Conservation (phyloP, 23 tunicate genomes). For the Aplidium turbinatum region DNA sequence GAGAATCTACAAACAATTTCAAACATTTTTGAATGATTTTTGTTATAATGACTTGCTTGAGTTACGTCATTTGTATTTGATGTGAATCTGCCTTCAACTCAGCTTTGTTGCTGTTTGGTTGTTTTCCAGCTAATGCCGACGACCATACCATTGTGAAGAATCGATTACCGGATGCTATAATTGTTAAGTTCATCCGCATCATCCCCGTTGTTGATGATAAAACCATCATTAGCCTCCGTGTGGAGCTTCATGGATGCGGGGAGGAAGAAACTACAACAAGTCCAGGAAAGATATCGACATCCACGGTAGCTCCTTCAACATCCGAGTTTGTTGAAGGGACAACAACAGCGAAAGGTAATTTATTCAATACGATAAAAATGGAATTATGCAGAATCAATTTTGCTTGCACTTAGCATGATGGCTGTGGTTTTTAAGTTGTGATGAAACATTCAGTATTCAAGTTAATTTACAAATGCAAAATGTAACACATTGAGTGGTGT, state of each 20-base stretch:
- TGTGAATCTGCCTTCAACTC: background rate
- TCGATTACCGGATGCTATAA: conserved; percentile 41
- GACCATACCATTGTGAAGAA: conserved; percentile 45
- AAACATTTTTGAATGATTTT: too few relatives aligned
- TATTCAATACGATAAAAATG: too few relatives aligned
- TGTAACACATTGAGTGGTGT: too few relatives aligned
- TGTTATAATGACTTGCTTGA: too few relatives aligned
- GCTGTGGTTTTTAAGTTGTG: too few relatives aligned
- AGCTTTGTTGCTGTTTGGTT: too few relatives aligned
- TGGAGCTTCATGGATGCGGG: conserved; percentile 77
- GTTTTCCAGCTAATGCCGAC: conserved; percentile 61
- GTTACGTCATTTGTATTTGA: too few relatives aligned
- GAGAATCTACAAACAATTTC: too few relatives aligned
- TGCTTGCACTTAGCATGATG: too few relatives aligned
- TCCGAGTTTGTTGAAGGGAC: background rate
- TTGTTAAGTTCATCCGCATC: conserved; percentile 51
- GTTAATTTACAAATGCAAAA: too few relatives aligned
- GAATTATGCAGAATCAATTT: too few relatives aligned
- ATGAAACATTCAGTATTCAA: too few relatives aligned
- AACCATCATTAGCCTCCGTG: conserved; percentile 46
- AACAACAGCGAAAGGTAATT: conserved; percentile 8
- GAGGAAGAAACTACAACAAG: conserved; percentile 34
- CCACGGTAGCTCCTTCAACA: background rate
- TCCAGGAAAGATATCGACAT: background rate
- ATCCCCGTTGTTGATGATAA: conserved; percentile 28